Percentiles rank a stretch among this genome's conserved stretches.
phyloP scores from a whole-genome alignment of 1,140 invertebrate genomes.

The Agrypnia vestita region DNA sequence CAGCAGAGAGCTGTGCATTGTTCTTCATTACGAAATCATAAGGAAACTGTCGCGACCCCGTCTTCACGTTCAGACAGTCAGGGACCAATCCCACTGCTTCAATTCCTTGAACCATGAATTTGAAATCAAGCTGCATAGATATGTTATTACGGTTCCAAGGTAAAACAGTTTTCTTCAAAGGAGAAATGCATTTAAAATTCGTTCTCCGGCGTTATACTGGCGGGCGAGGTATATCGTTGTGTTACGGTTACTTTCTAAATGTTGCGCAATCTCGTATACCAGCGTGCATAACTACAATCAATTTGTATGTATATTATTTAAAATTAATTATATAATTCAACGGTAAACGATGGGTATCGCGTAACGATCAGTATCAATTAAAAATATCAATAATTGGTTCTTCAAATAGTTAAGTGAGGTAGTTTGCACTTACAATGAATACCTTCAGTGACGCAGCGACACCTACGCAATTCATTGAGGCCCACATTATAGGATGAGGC shows the following conservation, averaged over 20 bases:
- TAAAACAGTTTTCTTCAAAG: background rate
- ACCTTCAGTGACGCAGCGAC: no score
- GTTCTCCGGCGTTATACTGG: no score
- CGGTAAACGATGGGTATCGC: background rate
- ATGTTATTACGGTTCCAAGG: background rate
- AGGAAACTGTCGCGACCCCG: background rate
- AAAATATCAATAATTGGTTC: no score
- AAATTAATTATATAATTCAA: background rate
- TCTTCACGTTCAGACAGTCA: background rate
- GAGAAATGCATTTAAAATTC: background rate
- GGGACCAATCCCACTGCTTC: background rate
- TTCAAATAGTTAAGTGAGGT: no score
- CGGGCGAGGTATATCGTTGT: no score
- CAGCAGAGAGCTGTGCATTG: background rate
- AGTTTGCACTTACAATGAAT: no score
- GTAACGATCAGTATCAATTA: background rate
- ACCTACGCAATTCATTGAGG: no score
- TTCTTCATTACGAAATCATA: slow-evolving; percentile 3
- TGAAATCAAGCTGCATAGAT: background rate
- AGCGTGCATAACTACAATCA: background rate
- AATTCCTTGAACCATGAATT: background rate
- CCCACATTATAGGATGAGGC: no score
- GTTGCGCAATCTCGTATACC: no score
- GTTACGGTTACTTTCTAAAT: no score
- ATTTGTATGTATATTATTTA: background rate